Evolutionary conservation across 2,113 vertebrate species (phyloP).

Genomic region (Hyperoodon ampullatus): DNA sequence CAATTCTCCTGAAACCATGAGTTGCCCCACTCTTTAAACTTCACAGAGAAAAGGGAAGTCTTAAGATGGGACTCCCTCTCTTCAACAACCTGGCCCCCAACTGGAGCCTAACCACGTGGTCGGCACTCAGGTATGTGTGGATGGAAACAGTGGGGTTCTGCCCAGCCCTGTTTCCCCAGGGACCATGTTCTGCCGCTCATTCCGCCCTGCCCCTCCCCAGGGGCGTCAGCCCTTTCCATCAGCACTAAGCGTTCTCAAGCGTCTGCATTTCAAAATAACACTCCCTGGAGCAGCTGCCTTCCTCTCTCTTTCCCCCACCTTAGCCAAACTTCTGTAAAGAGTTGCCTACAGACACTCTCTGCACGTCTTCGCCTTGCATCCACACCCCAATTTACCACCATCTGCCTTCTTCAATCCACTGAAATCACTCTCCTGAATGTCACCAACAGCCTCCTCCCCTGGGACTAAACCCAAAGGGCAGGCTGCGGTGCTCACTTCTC

Average conservation of each 20-base stretch:
- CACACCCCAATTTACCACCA: neutral
- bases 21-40: neutral
- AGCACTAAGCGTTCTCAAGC: neutral
- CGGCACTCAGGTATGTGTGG: too few species aligned
- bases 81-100: neutral
- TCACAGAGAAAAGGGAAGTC: neutral
- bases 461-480: neutral
- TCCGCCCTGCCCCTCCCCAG: neutral
- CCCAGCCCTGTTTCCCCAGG: accelerated
- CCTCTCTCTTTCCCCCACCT: neutral
- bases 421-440: neutral
- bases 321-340: neutral
- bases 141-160: neutral
- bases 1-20: neutral
- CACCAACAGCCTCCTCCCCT: neutral
- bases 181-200: neutral
- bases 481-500: neutral
- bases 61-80: neutral
- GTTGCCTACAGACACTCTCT: neutral
- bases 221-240: neutral
- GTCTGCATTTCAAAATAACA: neutral
- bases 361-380: neutral
- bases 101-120: neutral
- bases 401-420: neutral
- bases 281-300: neutral